Base-by-base conservation (phyloP, 2,888 invertebrate genomes). In the Blomia tropicalis region DNA sequence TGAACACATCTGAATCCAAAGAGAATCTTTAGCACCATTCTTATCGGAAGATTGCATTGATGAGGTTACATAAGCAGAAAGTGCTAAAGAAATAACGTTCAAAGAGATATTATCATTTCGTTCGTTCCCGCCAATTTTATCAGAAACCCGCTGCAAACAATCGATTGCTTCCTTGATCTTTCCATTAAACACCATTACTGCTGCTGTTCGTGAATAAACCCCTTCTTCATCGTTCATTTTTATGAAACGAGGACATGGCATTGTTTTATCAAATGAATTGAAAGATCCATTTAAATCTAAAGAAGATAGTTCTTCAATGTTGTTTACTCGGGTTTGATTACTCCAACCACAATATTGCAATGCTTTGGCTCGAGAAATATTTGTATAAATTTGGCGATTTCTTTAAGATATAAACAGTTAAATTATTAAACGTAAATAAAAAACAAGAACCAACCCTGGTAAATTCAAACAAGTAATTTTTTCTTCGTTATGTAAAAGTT, bases 131-230 rank as follows among this genome's bases (percentile, higher is more conserved):
- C 63, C 44, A 23, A 51, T 69, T 65, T 70, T 73, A 19, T 65
- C 56, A 25, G 41, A 62, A 29, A 51, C 65, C 67, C 83, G 80
- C 67, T 84, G 84, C 63, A 93, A 79, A 70, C 90, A 85, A 70
- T 88, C 85, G 63, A 92, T 85, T 31, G 92, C 91, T 70, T 81
- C 76, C 63, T 83, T 81, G 68, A 93, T 79, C 72, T 86, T 83
- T 70, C 92, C 79, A 75, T 89, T 87, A 75, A 92, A 93, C 60
- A 89, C 83, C 56, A 89, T 86, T 63, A 93, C 83, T 63, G 92
- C 88, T 41, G 92, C 90, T 43, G 91, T 91, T 72, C 90, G 81
- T 62, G 84, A 81, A 75, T 82, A 81, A 69, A 83, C 83, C 62
- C 81, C 81, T 72, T 85, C 84, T n/a, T 66, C 65, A 63, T 71